phyloP scores from a whole-genome alignment of 2,888 invertebrate genomes.

The Pandemis corylana region DNA sequence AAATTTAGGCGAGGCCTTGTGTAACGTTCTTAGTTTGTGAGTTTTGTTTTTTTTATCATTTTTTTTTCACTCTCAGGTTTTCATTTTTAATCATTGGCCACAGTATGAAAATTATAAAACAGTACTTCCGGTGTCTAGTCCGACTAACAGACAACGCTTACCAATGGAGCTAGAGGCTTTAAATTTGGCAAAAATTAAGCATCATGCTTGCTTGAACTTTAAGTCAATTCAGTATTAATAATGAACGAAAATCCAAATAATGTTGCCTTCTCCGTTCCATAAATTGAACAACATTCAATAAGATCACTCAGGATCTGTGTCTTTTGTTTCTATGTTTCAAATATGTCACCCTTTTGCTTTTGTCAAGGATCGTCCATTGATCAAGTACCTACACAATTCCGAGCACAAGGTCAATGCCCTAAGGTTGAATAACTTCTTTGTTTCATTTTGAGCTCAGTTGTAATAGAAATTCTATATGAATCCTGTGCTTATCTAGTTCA shows the following conservation, averaged over 20 bases:
- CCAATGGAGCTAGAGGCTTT: no score
- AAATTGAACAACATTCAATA: no score
- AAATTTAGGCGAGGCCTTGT: neutral
- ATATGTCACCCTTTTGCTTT: neutral
- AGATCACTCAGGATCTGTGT: neutral
- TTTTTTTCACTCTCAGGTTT: no score
- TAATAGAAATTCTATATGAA: conserved; percentile 38
- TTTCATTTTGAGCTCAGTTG: conserved; percentile 14
- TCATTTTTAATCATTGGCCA: no score
- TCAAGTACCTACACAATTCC: neutral
- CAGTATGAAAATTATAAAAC: no score
- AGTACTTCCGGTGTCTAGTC: no score
- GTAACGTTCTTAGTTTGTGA: neutral
- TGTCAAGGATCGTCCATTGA: neutral
- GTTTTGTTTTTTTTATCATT: neutral
- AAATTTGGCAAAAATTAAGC: no score
- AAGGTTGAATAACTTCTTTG: conserved; percentile 31
- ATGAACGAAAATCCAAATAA: no score
- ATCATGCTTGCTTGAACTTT: no score
- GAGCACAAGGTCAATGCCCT: conserved; percentile 6
- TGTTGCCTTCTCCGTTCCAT: no score
- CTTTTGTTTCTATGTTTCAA: neutral
- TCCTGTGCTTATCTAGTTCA: conserved; percentile 22
- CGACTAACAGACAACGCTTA: no score
- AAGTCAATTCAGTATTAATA: no score